Conservation (phyloP, 2,888 invertebrate genomes). For the Rhimphoctona megacephalus region DNA sequence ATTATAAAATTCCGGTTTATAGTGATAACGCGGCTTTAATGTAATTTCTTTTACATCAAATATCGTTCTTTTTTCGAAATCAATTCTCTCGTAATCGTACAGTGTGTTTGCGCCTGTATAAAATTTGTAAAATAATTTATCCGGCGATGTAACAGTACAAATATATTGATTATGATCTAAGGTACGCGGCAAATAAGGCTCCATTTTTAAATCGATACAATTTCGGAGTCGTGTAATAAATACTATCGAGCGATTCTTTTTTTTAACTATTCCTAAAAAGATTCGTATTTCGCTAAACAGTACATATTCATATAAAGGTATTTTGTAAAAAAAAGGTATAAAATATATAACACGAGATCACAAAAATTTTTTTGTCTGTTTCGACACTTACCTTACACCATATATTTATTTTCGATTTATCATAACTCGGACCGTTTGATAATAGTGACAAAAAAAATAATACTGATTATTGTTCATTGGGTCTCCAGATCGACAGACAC, state of each 20-base stretch:
- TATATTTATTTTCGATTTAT: slow-evolving; percentile 64
- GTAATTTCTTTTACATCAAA: slow-evolving; percentile 9
- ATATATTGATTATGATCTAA: slow-evolving; percentile 56
- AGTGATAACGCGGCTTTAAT: slow-evolving; percentile 6
- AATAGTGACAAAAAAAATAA: slow-evolving; percentile 36
- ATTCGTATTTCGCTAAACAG: slow-evolving; percentile 56
- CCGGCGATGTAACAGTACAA: slow-evolving; percentile 29
- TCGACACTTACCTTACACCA: slow-evolving; percentile 72
- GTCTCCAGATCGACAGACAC: slow-evolving; percentile 57
- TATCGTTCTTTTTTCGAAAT: slow-evolving; percentile 7
- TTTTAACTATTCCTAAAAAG: slow-evolving; percentile 36
- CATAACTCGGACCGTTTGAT: slow-evolving; percentile 59
- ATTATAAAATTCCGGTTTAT: slow-evolving; percentile 11
- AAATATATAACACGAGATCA: slow-evolving; percentile 51
- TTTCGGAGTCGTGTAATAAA: slow-evolving; percentile 45
- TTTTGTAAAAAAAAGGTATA: background rate
- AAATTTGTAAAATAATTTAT: slow-evolving; percentile 44
- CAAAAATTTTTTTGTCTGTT: slow-evolving; percentile 54
- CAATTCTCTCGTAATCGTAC: background rate
- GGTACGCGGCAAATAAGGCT: slow-evolving; percentile 50
- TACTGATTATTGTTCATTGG: slow-evolving; percentile 34
- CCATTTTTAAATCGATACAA: slow-evolving; percentile 53
- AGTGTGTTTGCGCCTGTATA: slow-evolving; percentile 9
- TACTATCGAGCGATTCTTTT: slow-evolving; percentile 32
- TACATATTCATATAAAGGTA: slow-evolving; percentile 42